These are phyloP conservation scores for Lontra canadensis DNA, from an alignment of 2,113 vertebrate species.

Conservation along the genomic window DNA sequence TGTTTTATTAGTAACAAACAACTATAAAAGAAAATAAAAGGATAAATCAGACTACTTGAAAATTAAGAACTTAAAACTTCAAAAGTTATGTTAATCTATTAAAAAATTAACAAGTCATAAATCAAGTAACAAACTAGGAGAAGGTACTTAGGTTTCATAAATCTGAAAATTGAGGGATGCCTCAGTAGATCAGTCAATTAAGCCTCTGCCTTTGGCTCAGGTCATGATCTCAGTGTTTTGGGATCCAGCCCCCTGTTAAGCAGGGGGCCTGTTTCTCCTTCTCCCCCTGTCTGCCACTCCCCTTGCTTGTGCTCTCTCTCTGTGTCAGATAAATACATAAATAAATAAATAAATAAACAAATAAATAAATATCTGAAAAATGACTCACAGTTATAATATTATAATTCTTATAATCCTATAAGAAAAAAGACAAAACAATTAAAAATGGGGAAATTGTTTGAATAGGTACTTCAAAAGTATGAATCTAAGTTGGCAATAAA, in stretches of 20 bases:
- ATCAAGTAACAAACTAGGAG: background rate
- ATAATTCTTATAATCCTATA: background rate
- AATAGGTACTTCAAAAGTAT: background rate
- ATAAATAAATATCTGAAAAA: background rate
- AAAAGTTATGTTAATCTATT: background rate
- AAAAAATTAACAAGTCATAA: background rate
- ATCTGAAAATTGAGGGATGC: background rate
- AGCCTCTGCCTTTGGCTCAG: background rate
- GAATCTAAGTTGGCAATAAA: background rate
- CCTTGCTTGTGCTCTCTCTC: background rate
- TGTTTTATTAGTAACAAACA: background rate
- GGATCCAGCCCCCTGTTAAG: too few species aligned
- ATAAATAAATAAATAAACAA: too few species aligned
- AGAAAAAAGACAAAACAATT: background rate
- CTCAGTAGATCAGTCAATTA: background rate
- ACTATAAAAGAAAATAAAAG: background rate
- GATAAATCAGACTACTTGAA: background rate
- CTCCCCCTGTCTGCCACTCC: too few species aligned
- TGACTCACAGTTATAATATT: background rate
- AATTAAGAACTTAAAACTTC: background rate
- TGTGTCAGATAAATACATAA: background rate
- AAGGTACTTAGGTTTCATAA: background rate
- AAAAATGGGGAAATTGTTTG: background rate
- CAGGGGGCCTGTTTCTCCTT: background rate
- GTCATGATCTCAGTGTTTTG: background rate